Conservation (phyloP, 1,140 invertebrate genomes). For the Euura saliciscinereae region DNA sequence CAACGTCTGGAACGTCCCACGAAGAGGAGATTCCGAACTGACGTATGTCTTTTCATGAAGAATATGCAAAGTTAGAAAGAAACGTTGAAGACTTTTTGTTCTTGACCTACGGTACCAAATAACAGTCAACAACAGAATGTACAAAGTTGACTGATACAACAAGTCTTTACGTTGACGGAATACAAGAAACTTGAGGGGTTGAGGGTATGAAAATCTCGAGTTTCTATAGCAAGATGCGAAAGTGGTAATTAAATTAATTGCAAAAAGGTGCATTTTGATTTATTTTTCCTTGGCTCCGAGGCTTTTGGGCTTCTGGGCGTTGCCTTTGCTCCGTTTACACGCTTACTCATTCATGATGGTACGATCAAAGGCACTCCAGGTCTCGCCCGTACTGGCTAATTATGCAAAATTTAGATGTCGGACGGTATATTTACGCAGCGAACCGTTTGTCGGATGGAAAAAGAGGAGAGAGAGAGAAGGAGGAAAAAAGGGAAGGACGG, state of each 20-base stretch:
- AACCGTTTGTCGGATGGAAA: not conserved
- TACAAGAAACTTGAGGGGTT: too few relatives aligned
- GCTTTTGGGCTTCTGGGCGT: not conserved
- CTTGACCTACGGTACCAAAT: too few relatives aligned
- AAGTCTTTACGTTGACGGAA: too few relatives aligned
- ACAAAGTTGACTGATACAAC: too few relatives aligned
- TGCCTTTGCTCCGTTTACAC: not conserved
- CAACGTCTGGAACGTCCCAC: too few relatives aligned
- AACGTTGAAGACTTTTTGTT: too few relatives aligned
- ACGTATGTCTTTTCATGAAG: too few relatives aligned
- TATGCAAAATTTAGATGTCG: not conserved
- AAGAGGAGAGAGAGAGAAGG: too few relatives aligned
- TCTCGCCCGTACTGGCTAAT: not conserved
- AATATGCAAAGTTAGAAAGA: too few relatives aligned
- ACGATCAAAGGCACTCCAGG: not conserved
- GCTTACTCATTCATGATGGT: not conserved
- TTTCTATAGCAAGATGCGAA: not conserved
- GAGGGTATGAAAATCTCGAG: not conserved
- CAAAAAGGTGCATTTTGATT: not conserved
- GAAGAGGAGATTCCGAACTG: too few relatives aligned
- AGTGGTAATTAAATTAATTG: not conserved
- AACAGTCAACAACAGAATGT: too few relatives aligned
- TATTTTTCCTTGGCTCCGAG: not conserved
- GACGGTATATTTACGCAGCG: not conserved
- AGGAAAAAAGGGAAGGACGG: too few relatives aligned